phyloP scores from a whole-genome alignment of 64 coral and sea anemone species.

The Montipora capricornis region DNA sequence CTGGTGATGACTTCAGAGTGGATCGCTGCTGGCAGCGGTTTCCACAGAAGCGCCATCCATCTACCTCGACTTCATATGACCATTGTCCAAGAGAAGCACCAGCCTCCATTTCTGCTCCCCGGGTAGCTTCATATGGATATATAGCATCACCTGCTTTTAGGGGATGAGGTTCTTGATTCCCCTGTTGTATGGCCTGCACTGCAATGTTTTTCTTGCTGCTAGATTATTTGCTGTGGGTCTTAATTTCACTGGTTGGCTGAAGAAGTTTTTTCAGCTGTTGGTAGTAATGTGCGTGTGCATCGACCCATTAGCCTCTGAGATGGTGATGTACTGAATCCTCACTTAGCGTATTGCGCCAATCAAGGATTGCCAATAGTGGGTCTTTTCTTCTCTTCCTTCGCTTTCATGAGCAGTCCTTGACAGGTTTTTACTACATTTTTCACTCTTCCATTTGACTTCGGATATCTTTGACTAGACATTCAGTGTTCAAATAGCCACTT shows the following conservation, averaged over 20 bases:
- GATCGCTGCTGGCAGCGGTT: slow-evolving; percentile 22
- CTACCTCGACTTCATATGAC: slow-evolving; percentile 61
- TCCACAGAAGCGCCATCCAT: slow-evolving; percentile 28
- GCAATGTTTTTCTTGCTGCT: background rate
- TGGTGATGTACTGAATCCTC: background rate
- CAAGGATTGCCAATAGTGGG: background rate
- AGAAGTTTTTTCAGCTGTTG: slow-evolving; percentile 30
- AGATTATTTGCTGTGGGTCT: slow-evolving; percentile 13
- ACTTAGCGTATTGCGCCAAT: slow-evolving; percentile 4
- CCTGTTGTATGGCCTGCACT: slow-evolving; percentile 14
- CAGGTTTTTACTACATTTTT: slow-evolving; percentile 6
- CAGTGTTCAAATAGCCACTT: background rate
- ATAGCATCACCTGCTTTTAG: background rate
- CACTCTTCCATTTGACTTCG: background rate
- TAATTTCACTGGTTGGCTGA: slow-evolving; percentile 10
- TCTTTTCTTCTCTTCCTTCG: background rate
- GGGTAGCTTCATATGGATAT: slow-evolving; percentile 56
- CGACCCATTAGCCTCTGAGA: slow-evolving; percentile 3
- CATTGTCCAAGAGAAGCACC: slow-evolving; percentile 42
- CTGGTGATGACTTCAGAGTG: slow-evolving; percentile 21
- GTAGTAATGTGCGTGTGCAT: slow-evolving; percentile 39
- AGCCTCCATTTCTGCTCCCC: slow-evolving; percentile 41
- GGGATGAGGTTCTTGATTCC: background rate
- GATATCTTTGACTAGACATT: slow-evolving; percentile 1
- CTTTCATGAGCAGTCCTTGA: slow-evolving; percentile 8